These are phyloP conservation scores for Hyla sarda DNA, from an alignment of 2,113 vertebrate genomes.

Conservation along the genomic window DNA sequence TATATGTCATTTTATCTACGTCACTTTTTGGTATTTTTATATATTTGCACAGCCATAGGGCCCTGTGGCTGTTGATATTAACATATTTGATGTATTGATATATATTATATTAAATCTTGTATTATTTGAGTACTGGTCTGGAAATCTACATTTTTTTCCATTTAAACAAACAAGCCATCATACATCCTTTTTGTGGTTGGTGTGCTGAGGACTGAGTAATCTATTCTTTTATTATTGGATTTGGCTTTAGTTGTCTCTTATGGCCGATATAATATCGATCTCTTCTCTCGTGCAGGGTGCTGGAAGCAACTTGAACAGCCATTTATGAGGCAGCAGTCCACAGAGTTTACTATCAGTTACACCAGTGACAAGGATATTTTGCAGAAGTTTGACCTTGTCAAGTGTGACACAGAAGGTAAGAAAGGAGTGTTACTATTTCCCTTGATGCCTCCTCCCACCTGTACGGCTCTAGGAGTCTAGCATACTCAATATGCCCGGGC, in stretches of 20 bases:
- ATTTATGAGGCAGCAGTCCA: conserved; percentile 80
- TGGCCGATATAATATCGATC: background rate
- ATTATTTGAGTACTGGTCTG: too few species aligned
- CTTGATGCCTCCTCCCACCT: background rate
- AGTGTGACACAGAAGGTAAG: conserved; percentile 82
- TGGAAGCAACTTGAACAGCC: conserved; percentile 87
- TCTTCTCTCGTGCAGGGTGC: conserved; percentile 72
- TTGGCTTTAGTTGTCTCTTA: background rate
- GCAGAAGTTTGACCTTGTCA: conserved; percentile 83
- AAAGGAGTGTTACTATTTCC: background rate
- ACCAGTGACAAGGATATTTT: conserved; percentile 76
- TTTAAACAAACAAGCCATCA: too few species aligned
- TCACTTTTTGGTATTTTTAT: too few species aligned
- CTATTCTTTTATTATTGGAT: too few species aligned
- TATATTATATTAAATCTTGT: too few species aligned
- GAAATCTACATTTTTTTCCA: too few species aligned
- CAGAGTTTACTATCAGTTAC: conserved; percentile 88
- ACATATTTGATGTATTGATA: too few species aligned
- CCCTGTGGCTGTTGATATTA: too few species aligned
- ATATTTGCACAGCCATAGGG: too few species aligned
- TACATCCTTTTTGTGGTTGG: too few species aligned
- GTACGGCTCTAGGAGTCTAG: background rate
- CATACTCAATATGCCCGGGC: conserved; percentile 32
- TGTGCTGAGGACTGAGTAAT: too few species aligned
- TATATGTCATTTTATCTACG: too few species aligned